Evolutionary conservation across 2,888 invertebrate genomes (phyloP).

Genomic region (Himalopsyche anomala): DNA sequence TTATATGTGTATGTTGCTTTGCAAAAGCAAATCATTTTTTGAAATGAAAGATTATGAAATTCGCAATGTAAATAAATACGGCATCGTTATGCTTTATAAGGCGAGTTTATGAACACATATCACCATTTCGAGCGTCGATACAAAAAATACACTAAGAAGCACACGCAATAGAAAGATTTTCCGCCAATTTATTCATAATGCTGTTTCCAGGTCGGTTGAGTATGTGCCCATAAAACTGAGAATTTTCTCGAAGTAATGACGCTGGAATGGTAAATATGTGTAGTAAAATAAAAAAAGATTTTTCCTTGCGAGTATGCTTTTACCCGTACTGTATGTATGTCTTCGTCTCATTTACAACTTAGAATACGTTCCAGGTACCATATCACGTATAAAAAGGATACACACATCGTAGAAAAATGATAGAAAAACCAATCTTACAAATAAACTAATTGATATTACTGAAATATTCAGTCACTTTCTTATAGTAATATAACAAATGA

Average conservation of each 20-base stretch:
- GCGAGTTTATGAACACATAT: conserved; percentile 4
- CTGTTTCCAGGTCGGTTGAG: conserved; percentile 24
- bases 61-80: neutral
- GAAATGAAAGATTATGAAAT: neutral
- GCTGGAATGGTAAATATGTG: conserved; percentile 12
- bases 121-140: conserved; percentile 3
- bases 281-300: neutral
- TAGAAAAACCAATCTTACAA: no score
- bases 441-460: no score
- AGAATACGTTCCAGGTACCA: no score
- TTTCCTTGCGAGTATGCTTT: no score
- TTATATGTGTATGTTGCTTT: no score
- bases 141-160: conserved; percentile 32
- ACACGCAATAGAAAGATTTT: conserved; percentile 19
- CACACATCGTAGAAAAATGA: no score
- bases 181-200: conserved; percentile 39
- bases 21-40: no score
- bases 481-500: no score
- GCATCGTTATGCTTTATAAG: neutral
- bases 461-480: no score
- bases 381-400: no score
- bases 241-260: neutral
- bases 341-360: no score
- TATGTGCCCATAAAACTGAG: conserved; percentile 14
- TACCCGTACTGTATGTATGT: no score